Evolutionary conservation across 1,140 invertebrate genomes (phyloP).

Genomic region (Helicoverpa zea): DNA sequence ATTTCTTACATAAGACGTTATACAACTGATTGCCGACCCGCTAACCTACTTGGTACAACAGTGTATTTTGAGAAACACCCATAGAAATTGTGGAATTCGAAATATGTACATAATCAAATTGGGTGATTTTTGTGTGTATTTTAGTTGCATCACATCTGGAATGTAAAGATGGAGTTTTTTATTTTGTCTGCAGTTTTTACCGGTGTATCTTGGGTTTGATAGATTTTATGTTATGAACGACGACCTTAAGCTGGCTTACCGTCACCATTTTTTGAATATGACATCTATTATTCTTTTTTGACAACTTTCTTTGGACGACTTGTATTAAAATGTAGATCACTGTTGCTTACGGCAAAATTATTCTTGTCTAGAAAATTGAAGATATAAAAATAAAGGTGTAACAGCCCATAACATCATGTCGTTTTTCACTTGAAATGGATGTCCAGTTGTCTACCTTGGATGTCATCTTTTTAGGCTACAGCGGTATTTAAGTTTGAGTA

Average conservation of each 20-base stretch:
- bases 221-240: background rate
- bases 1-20: conserved; percentile 43
- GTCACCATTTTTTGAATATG: too few relatives aligned
- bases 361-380: too few relatives aligned
- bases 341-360: too few relatives aligned
- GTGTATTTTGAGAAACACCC: conserved; percentile 39
- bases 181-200: background rate
- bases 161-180: background rate
- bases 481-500: background rate
- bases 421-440: too few relatives aligned
- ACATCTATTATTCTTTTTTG: too few relatives aligned
- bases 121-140: conserved; percentile 29
- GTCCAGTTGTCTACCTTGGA: too few relatives aligned
- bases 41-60: conserved; percentile 36
- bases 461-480: too few relatives aligned
- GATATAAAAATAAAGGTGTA: too few relatives aligned
- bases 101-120: conserved; percentile 41
- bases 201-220: background rate
- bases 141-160: background rate
- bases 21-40: conserved; percentile 40
- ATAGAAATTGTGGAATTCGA: conserved; percentile 33
- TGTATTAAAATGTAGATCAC: too few relatives aligned
- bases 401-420: too few relatives aligned
- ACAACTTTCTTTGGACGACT: too few relatives aligned
- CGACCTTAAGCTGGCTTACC: too few relatives aligned